phyloP scores from a whole-genome alignment of 2,113 vertebrate species.

The Chaetops frenatus region DNA sequence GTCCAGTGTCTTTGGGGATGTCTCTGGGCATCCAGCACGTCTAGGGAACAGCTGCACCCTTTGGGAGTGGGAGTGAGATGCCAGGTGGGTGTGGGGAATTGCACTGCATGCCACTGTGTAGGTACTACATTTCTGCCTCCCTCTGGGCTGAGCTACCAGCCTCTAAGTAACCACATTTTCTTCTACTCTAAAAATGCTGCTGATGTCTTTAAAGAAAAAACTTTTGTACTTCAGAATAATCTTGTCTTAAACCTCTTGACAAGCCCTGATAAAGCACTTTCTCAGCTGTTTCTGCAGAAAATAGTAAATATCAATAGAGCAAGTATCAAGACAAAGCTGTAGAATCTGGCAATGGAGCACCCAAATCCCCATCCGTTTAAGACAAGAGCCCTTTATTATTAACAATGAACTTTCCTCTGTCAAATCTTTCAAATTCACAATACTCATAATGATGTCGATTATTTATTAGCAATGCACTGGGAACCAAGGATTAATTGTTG shows the following conservation, averaged over 20 bases:
- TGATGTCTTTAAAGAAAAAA: background rate
- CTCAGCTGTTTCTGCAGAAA: background rate
- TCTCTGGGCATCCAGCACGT: background rate
- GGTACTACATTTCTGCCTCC: background rate
- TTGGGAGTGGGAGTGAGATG: background rate
- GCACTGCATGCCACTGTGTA: background rate
- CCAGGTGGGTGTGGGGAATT: background rate
- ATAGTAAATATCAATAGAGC: background rate
- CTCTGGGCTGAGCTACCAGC: background rate
- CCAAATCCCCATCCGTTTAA: background rate
- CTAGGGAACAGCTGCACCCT: background rate
- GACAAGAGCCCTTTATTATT: background rate
- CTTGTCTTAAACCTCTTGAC: background rate
- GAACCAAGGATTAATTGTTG: background rate
- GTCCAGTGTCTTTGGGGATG: background rate
- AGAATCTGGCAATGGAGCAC: background rate
- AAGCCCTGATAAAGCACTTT: background rate
- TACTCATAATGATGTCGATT: background rate
- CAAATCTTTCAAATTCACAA: background rate
- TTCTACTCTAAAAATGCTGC: background rate
- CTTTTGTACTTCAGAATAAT: background rate
- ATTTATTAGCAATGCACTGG: background rate
- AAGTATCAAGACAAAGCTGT: background rate
- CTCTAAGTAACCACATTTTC: background rate
- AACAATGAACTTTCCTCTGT: background rate